A percentile compares a stretch with the other conserved stretches of the same genome.
phyloP scores from a whole-genome alignment of 2,888 invertebrate genomes.

The Andricus quercusramuli region DNA sequence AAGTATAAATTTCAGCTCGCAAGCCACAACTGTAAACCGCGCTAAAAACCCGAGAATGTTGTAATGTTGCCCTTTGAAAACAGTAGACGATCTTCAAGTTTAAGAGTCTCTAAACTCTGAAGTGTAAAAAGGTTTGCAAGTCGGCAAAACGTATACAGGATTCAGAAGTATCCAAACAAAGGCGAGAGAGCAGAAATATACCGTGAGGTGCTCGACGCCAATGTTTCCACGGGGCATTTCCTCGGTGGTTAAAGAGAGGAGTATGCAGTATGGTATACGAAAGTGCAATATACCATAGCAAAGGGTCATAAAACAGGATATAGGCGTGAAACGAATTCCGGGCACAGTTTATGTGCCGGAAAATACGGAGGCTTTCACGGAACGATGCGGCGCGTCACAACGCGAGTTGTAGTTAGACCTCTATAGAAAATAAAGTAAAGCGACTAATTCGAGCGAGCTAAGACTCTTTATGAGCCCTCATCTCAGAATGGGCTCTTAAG shows the following conservation, averaged over 20 bases:
- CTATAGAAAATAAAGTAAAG: constrained; percentile 35
- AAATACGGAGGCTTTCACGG: constrained; percentile 37
- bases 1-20: background rate
- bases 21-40: background rate
- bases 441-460: constrained; percentile 19
- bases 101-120: constrained; percentile 21
- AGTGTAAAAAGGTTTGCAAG: constrained; percentile 28
- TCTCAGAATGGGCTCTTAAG: background rate
- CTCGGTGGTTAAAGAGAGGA: constrained; percentile 21
- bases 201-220: constrained; percentile 10
- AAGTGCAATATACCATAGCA: constrained; percentile 37
- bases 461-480: constrained; percentile 32
- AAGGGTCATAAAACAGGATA: constrained; percentile 30
- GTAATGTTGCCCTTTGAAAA: background rate
- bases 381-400: constrained; percentile 12
- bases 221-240: constrained; percentile 22
- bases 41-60: background rate
- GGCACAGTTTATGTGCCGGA: constrained; percentile 36
- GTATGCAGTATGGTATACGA: constrained; percentile 30
- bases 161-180: constrained; percentile 36
- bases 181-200: constrained; percentile 21
- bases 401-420: background rate
- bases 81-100: constrained; percentile 7
- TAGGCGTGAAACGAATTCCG: constrained; percentile 42
- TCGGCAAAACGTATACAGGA: constrained; percentile 21